A percentile compares a stretch with the other conserved stretches of the same genome.
Evolutionary conservation across 1,140 invertebrate species (phyloP).

Genomic region (Lepidurus arcticus): DNA sequence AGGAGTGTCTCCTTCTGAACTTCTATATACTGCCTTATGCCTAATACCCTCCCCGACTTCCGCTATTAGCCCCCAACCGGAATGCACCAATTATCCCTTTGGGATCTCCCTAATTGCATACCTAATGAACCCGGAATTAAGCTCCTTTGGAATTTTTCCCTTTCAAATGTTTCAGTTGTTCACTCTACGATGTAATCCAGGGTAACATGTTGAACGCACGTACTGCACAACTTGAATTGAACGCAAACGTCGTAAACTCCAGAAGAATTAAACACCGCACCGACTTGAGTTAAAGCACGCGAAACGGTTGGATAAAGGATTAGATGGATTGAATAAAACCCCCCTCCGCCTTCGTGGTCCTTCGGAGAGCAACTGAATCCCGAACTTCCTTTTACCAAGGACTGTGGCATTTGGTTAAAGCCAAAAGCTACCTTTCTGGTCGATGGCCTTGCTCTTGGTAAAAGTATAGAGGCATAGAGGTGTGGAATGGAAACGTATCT

Average conservation of each 20-base stretch:
- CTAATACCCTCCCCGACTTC: neutral
- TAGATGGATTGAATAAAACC: no score
- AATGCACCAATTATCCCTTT: neutral
- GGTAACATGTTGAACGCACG: neutral
- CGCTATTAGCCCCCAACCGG: neutral
- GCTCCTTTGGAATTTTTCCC: neutral
- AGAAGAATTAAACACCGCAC: no score
- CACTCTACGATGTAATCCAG: neutral
- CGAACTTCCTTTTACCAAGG: neutral
- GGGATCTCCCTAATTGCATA: no score
- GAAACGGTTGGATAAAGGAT: no score
- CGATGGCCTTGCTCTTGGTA: conserved; percentile 11
- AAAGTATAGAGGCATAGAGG: no score
- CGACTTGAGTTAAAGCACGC: no score
- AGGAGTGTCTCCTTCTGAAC: neutral
- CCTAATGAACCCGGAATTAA: neutral
- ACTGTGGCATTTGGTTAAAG: neutral
- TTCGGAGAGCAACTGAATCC: neutral
- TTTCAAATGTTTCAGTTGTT: no score
- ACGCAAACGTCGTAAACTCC: neutral
- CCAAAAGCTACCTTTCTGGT: neutral
- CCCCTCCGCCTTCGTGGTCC: neutral
- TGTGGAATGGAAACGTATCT: neutral
- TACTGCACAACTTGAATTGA: neutral
- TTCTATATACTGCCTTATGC: neutral